Evolutionary conservation across 1,140 invertebrate species (phyloP).

Genomic region (Hycleus cichorii): DNA sequence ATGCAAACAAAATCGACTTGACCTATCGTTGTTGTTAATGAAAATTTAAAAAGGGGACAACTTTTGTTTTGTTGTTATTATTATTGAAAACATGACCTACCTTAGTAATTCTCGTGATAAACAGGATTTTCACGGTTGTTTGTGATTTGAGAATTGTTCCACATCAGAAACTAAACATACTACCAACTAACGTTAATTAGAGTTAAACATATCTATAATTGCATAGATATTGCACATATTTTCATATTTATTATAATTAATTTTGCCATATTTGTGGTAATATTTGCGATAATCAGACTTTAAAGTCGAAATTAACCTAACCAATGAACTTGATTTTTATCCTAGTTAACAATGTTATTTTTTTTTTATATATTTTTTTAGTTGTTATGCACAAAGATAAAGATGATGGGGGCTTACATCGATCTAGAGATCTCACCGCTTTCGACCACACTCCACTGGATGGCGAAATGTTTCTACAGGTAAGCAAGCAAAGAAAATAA

Average conservation of each 20-base stretch:
- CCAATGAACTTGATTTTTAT: no score
- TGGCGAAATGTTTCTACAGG: constrained; percentile 92
- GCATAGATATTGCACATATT: constrained; percentile 14
- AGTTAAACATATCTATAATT: constrained; percentile 6
- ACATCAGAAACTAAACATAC: constrained; percentile 7
- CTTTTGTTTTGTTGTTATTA: no score
- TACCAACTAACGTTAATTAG: constrained; percentile 21
- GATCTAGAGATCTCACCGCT: constrained; percentile 67
- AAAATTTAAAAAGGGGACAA: no score
- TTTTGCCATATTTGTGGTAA: background rate
- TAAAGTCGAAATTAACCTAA: background rate
- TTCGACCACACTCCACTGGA: constrained; percentile 86
- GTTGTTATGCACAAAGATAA: constrained; percentile 91
- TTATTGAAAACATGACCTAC: no score
- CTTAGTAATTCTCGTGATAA: no score
- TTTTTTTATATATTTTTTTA: constrained; percentile 53
- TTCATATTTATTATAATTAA: constrained; percentile 2
- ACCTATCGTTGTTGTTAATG: no score
- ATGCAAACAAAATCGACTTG: no score
- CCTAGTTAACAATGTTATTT: no score
- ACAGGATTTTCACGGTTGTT: constrained; percentile 15
- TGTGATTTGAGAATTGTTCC: constrained; percentile 3
- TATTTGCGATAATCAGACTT: constrained; percentile 9
- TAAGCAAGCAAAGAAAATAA: constrained; percentile 42
- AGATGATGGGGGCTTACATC: constrained; percentile 63